These are phyloP conservation scores for Anniella stebbinsi DNA, from an alignment of 2,797 vertebrate species.

Conservation along the genomic window DNA sequence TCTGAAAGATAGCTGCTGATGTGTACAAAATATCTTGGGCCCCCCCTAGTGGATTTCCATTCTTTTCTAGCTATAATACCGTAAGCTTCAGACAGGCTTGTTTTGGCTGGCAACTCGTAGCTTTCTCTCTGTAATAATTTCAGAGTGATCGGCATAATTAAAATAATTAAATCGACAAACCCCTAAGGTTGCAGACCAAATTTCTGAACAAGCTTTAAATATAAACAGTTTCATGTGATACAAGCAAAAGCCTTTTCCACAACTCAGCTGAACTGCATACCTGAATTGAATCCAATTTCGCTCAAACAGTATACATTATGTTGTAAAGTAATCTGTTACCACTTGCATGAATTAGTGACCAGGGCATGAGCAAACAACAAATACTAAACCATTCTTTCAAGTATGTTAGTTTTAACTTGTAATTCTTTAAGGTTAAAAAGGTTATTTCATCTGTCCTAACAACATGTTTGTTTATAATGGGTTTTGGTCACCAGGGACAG, in stretches of 20 bases:
- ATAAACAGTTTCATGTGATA: background rate
- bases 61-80: background rate
- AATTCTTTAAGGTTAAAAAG: background rate
- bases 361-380: background rate
- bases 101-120: background rate
- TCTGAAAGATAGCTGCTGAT: fast-evolving
- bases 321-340: background rate
- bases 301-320: background rate
- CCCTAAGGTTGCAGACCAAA: background rate
- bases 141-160: background rate
- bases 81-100: background rate
- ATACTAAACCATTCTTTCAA: background rate
- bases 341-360: background rate
- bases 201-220: background rate
- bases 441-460: background rate
- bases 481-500: background rate
- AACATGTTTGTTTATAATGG: background rate
- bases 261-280: background rate
- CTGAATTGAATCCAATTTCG: background rate
- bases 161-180: background rate
- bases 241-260: background rate
- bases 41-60: slow-evolving; percentile 43
- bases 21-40: background rate
- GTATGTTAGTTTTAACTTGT: background rate
- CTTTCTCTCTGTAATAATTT: background rate